phyloP scores from a whole-genome alignment of 92 coral and sea anemone species.

The Chrysogorgia sp. region DNA sequence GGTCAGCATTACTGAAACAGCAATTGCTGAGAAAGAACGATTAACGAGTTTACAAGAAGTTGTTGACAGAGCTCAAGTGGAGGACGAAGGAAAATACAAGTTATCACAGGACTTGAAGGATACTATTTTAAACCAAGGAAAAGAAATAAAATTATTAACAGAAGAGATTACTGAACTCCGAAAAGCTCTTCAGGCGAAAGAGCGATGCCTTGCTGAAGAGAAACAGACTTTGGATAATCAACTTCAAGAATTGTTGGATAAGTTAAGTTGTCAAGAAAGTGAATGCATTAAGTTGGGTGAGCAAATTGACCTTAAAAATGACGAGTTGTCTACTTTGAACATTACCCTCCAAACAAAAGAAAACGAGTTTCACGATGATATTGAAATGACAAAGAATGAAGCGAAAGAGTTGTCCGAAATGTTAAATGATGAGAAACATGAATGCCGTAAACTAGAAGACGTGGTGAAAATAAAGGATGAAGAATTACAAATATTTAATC shows the following conservation, averaged over 20 bases:
- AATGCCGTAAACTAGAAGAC: constrained; percentile 12
- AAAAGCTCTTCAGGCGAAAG: constrained; percentile 59
- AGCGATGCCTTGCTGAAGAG: constrained; percentile 64
- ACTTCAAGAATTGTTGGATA: constrained; percentile 41
- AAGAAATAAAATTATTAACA: constrained; percentile 69
- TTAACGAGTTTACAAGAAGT: constrained; percentile 40
- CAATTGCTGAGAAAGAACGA: constrained; percentile 47
- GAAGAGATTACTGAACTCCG: constrained; percentile 62
- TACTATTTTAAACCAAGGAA: constrained; percentile 45
- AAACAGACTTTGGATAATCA: constrained; percentile 59
- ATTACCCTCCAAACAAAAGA: constrained; percentile 9
- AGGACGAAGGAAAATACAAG: constrained; percentile 48
- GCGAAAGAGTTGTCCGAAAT: not conserved
- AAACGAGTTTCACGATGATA: not conserved
- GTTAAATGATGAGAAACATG: constrained; percentile 10
- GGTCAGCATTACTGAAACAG: constrained; percentile 47
- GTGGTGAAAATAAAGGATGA: constrained; percentile 17
- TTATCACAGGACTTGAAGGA: constrained; percentile 54
- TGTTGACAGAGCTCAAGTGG: constrained; percentile 48
- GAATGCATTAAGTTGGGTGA: constrained; percentile 53
- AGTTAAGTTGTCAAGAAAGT: constrained; percentile 53
- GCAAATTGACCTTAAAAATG: constrained; percentile 50
- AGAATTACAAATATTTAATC: constrained; percentile 43
- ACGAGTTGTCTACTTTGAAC: constrained; percentile 59
- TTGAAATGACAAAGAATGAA: not conserved